phyloP scores from a whole-genome alignment of 1,140 invertebrate species.

The Lineus longissimus region DNA sequence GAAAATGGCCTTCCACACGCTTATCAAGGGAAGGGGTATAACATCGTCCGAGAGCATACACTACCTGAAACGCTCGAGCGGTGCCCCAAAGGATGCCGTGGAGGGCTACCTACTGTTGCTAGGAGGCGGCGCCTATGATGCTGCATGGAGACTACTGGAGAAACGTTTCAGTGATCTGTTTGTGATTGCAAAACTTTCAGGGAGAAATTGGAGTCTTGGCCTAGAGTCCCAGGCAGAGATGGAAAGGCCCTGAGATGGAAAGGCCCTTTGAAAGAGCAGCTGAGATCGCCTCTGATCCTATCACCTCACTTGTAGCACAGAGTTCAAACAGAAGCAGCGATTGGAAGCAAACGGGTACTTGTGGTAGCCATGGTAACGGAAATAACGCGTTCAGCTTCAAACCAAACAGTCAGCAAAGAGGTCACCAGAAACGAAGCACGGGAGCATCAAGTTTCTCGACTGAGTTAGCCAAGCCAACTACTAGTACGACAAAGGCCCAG shows the following conservation, averaged over 20 bases:
- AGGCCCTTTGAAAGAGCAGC: too few species aligned
- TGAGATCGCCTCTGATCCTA: too few species aligned
- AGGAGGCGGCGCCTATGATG: slow-evolving; percentile 9
- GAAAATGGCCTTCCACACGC: background rate
- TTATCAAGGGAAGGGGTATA: slow-evolving; percentile 3
- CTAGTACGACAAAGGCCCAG: too few species aligned
- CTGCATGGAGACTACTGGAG: slow-evolving; percentile 8
- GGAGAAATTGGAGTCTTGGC: slow-evolving; percentile 13
- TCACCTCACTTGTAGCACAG: too few species aligned
- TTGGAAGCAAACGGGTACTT: too few species aligned
- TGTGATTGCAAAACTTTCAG: slow-evolving; percentile 12
- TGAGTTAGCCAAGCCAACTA: too few species aligned
- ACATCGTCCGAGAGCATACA: slow-evolving; percentile 1
- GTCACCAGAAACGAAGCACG: too few species aligned
- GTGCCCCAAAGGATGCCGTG: slow-evolving; percentile 7
- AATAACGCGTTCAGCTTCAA: too few species aligned
- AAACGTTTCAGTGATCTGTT: slow-evolving; percentile 14
- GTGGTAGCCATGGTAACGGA: too few species aligned
- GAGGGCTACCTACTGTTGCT: slow-evolving; percentile 7
- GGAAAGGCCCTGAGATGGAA: slow-evolving; percentile 8
- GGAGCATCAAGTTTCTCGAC: too few species aligned
- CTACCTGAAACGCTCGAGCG: slow-evolving; percentile 10
- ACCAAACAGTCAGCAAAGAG: too few species aligned
- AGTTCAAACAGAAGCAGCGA: too few species aligned
- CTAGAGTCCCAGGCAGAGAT: slow-evolving; percentile 7